Evolutionary conservation across 2,113 vertebrate species (phyloP), one percentile per base, ranked within the genome.

Genomic region (Parus major): DNA sequence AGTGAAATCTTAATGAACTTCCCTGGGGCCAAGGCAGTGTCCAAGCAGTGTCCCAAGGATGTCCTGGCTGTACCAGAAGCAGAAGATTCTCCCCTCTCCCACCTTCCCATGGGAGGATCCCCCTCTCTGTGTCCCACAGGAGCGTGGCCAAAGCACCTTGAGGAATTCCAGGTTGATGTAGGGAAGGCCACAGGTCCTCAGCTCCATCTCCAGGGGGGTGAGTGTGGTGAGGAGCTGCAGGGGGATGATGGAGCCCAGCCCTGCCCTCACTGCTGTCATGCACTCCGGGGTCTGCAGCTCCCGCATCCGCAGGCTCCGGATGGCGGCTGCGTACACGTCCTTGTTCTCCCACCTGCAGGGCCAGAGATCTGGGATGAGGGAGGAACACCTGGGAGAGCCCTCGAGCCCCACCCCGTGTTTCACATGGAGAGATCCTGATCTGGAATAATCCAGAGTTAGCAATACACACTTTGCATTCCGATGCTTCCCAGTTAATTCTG

Each of bases 131-230:
- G 3, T 5, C 56, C 27, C 46, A 42, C 39, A 39, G 20, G 6
- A 41, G 9, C 0, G 18, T 12, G 53, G 44, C 79, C 72, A 12
- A 3, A 39, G 41, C 16, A 99, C 99, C 99, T 99, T 99, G 42
- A 99, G 98, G 90, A 99, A 99, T 97, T 99, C 99, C 93, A 99
- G 98, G 98, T 99, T 99, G 96, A 99, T 99, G 97, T 98, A 98
- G 0, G 99, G 99, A 82, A 99, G 98, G 61, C 99, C 99, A 5
- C 99, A 99, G 6, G 99, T 99, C 71, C 99, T 98, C 84, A 99
- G 98, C 97, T 99, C 99, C 98, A 99, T 98, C 98, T 99, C 99
- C 16, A 98, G 97, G 0, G 99, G 99, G 57, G 98, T 99, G 90
- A 99, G 98, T 1, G 98, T 98, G 71, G 99, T 99, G 31, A 99